phyloP scores from a whole-genome alignment of 2,113 vertebrate species.

The Neotoma lepida region DNA sequence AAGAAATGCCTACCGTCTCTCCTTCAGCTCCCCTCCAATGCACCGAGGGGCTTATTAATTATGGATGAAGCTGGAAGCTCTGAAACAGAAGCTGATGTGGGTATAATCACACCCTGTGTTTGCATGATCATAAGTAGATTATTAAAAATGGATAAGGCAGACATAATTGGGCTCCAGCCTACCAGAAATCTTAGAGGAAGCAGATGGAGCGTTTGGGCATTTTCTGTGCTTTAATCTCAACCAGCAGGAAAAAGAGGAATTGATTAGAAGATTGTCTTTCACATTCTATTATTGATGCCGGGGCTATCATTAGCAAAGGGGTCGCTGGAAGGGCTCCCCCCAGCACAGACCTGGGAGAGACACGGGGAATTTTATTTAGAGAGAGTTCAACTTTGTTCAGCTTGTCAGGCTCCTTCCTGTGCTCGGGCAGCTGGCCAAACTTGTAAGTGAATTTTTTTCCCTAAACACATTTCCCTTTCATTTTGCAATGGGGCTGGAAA shows the following conservation, averaged over 20 bases:
- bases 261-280: constrained; percentile 79
- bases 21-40: constrained; percentile 59
- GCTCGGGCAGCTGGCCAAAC: constrained; percentile 64
- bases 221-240: constrained; percentile 80
- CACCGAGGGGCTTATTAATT: constrained; percentile 75
- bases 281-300: constrained; percentile 69
- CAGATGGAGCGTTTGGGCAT: constrained; percentile 76
- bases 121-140: constrained; percentile 79
- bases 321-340: constrained; percentile 1
- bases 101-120: constrained; percentile 78
- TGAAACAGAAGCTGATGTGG: constrained; percentile 76
- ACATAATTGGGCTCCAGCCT: constrained; percentile 80
- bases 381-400: constrained; percentile 57
- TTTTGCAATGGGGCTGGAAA: constrained; percentile 58
- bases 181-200: constrained; percentile 81
- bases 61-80: constrained; percentile 77
- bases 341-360: constrained; percentile 31
- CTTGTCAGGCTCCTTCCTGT: constrained; percentile 31
- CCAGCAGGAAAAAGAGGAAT: constrained; percentile 67
- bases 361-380: constrained; percentile 28
- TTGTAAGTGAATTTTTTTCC: constrained; percentile 69
- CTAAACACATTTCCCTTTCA: constrained; percentile 67
- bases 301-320: constrained; percentile 61
- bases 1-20: constrained; percentile 21
- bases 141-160: constrained; percentile 82